Evolutionary conservation across 2,113 vertebrate species (phyloP).

Genomic region (Podiceps cristatus): DNA sequence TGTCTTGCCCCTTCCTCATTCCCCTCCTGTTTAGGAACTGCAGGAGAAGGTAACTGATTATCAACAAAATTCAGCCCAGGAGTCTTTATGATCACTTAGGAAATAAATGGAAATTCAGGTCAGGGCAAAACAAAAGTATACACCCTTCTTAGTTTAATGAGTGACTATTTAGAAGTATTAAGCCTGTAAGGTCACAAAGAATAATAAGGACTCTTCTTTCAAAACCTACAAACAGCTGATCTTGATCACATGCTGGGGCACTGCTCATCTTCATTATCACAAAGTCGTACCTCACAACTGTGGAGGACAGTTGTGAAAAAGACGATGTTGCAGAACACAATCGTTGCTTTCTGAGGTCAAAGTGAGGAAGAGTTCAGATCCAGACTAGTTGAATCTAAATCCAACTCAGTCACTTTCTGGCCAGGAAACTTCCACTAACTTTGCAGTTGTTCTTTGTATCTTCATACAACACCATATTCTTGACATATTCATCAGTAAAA

Average conservation of each 20-base stretch:
- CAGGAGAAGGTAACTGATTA: neutral
- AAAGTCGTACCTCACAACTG: neutral
- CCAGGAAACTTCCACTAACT: neutral
- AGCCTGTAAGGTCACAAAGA: neutral
- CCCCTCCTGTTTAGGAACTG: neutral
- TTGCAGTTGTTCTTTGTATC: neutral
- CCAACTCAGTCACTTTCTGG: neutral
- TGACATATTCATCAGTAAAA: neutral
- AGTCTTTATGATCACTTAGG: neutral
- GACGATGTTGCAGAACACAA: neutral
- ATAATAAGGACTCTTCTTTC: neutral
- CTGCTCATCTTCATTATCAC: neutral
- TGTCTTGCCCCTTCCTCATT: neutral
- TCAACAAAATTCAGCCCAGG: neutral
- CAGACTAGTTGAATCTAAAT: neutral
- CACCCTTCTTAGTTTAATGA: neutral
- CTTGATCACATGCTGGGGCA: neutral
- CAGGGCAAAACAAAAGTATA: neutral
- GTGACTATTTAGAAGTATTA: neutral
- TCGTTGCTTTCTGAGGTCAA: rapidly evolving
- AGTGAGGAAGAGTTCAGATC: neutral
- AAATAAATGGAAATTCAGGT: neutral
- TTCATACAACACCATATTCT: neutral
- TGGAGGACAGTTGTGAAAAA: neutral
- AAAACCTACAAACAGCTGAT: neutral